Percentiles rank a stretch among this genome's conserved stretches.
These are phyloP conservation scores for Cacoxenus indagator DNA, from an alignment of 2,888 invertebrate species.

Conservation along the genomic window DNA sequence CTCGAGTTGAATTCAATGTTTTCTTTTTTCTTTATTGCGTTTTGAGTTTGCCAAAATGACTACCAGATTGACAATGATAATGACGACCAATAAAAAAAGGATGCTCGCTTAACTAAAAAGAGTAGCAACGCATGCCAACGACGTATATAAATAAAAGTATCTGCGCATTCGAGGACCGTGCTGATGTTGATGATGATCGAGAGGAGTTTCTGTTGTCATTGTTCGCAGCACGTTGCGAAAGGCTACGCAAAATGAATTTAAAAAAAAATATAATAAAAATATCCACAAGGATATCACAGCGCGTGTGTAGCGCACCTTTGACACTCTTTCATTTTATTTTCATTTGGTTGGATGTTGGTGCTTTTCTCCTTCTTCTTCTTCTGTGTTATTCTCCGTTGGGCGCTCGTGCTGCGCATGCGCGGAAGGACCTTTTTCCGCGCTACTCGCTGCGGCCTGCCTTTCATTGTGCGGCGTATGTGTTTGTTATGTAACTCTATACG, in stretches of 20 bases:
- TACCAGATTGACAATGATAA: neutral
- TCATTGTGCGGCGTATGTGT: constrained; percentile 11
- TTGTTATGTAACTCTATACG: constrained; percentile 58
- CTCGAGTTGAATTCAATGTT: constrained; percentile 9
- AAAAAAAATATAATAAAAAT: neutral
- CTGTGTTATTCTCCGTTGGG: too few species aligned
- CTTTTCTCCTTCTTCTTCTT: too few species aligned
- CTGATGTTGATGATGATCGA: neutral
- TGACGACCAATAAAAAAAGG: constrained; percentile 31
- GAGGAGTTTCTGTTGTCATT: constrained; percentile 39
- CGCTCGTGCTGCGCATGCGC: constrained; percentile 60
- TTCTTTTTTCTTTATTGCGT: neutral
- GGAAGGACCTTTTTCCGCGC: constrained; percentile 6
- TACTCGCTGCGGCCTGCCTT: neutral
- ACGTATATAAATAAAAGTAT: neutral
- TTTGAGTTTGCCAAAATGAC: neutral
- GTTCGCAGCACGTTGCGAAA: constrained; percentile 44
- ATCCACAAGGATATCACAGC: constrained; percentile 30
- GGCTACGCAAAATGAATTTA: neutral
- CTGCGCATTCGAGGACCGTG: too few species aligned
- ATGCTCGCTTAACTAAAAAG: constrained; percentile 14
- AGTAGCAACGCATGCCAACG: constrained; percentile 32
- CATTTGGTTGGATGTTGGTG: too few species aligned
- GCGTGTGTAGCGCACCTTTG: constrained; percentile 53
- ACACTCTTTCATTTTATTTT: constrained; percentile 26